Base-by-base conservation (phyloP, 2,113 vertebrate genomes). In the Noctilio leporinus region DNA sequence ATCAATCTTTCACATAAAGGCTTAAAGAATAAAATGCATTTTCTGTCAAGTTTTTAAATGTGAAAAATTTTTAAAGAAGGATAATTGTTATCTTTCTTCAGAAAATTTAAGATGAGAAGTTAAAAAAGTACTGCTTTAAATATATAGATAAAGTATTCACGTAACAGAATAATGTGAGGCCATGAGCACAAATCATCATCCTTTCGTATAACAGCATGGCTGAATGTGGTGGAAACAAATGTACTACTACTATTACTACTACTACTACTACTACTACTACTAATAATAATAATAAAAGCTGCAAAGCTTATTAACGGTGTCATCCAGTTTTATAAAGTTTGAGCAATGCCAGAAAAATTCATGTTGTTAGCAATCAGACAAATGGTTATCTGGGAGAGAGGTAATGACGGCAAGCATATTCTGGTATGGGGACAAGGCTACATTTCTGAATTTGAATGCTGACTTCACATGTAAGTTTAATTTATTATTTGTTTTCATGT, bases 171-270 rank as follows among this genome's bases (percentile, higher is more conserved):
- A 55, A 11, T 86, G 64, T 28, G 62, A 14, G 45, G 7, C 10
- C 38, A 83, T 9, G 10, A 38, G 2, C 14, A 76, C 20, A 43
- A 67, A n/a, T 45, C 6, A 49, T 14, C 47, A 7, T 43, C 17
- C 0, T 4, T 75, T 19, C 24, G 22, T 0, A 16, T 2, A 84
- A 43, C 0, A 49, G n/a, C 20, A 45, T 49, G 16, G 2, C 3
- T 38, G 40, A 84, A 59, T n/a, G 8, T 86, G n/a, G 28, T 38
- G 2, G 70, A 64, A 53, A 45, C 47, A 76, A 83, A 2, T 28
- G 47, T 62, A 40, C n/a, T n/a, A n/a, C n/a, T n/a, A n/a, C n/a
- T n/a, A n/a, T n/a, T n/a, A n/a, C n/a, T n/a, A n/a, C n/a, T n/a
- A n/a, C n/a, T n/a, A n/a, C n/a, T n/a, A n/a, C n/a, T n/a, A n/a